Evolutionary conservation across 1,140 invertebrate species (phyloP).

Genomic region (Drosophila pallidifrons): DNA sequence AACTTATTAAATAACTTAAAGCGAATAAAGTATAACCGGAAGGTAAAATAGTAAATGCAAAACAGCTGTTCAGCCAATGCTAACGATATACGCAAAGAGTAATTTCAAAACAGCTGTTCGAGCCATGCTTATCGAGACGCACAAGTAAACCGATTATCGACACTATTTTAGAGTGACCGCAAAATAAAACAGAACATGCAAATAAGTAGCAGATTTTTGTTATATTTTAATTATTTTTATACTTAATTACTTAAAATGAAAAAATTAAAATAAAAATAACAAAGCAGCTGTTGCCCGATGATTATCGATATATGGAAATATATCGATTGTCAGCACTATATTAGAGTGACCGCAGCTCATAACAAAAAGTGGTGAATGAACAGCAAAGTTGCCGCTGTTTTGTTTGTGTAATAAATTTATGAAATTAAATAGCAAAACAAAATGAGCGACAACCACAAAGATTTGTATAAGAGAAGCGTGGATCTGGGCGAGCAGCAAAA

Average conservation of each 20-base stretch:
- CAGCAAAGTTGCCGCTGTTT: conserved; percentile 23
- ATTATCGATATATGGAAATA: too few relatives aligned
- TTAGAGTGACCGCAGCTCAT: conserved; percentile 7
- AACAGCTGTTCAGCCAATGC: not conserved
- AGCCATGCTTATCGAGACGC: too few relatives aligned
- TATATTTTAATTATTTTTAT: too few relatives aligned
- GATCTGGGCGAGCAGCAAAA: conserved; percentile 66
- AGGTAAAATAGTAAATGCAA: conserved; percentile 8
- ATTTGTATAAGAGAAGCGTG: conserved; percentile 63
- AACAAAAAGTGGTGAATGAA: not conserved
- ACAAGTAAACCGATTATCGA: not conserved
- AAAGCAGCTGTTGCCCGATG: too few relatives aligned
- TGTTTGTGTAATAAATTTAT: conserved; percentile 1
- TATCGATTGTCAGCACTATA: not conserved
- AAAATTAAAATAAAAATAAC: too few relatives aligned
- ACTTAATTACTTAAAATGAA: too few relatives aligned
- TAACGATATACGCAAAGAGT: too few relatives aligned
- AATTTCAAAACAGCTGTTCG: too few relatives aligned
- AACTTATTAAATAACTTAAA: not conserved
- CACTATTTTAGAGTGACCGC: conserved; percentile 13
- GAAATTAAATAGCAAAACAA: not conserved
- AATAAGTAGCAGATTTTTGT: too few relatives aligned
- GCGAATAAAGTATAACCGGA: not conserved
- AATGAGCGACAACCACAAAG: conserved; percentile 43
- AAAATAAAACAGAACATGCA: too few relatives aligned